Base-by-base conservation (phyloP, 2,888 invertebrate species). In the Dilophus febrilis region DNA sequence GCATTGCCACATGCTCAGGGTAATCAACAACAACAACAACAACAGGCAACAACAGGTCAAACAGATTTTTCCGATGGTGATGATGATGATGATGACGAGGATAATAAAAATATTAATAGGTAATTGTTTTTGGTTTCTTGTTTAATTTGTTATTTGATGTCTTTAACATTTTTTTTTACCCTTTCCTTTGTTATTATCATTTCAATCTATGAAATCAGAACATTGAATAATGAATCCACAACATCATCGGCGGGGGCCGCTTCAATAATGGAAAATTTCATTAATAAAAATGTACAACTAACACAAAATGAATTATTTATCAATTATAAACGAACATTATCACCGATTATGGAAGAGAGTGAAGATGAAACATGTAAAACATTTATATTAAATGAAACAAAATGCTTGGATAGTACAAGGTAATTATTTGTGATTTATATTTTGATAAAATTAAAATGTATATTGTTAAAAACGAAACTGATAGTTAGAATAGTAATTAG, bases 331-430 rank as follows among this genome's bases (percentile, higher is more conserved):
- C 42, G 47, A 28, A 38, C 46, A n/a, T 41, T 50, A n/a, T 48
- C 49, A 17, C 49, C 50, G 18, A 50, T 50, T 19, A 35, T 50
- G n/a, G 50, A 50, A 41, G 50, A 49, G 32, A 49, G 48, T 34
- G 50, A 50, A 43, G 50, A 50, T 30, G 50, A 50, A 42, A 50
- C 50, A 2, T 49, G 47, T 16, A 46, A 46, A 38, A 50, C 50
- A 22, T 50, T 50, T 40, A 43, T 49, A 16, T 38, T 50, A 37
- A 49, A 49, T 38, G 50, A 50, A 38, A 49, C 48, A 16, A 47
- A 45, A 41, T 45, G 45, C 40, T 43, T 50, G 26, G 50, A 50
- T 36, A 50, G 49, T 32, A 50, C 50, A 40, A 49, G 48, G 48
- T 48, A 17, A 27, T 26, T 30, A 30, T 10, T 30, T n/a, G n/a